Base-by-base conservation (phyloP, 2,113 vertebrate species). In the Sorex araneus region DNA sequence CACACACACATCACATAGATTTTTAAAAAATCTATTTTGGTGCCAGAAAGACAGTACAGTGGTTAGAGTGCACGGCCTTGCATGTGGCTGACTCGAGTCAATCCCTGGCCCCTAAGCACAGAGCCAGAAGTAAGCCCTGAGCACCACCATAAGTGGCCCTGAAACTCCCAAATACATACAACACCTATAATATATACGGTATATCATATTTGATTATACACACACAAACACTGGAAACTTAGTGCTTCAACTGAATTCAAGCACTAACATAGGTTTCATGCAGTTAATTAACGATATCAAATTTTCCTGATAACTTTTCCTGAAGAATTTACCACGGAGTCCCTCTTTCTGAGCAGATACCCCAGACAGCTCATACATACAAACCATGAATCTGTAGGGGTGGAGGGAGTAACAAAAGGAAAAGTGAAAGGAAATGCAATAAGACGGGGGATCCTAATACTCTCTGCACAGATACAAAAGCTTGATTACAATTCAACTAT, bases 201-300 rank as follows among this genome's bases (percentile, higher is more conserved):
- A 50, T 7, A 50, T 12, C 9, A 50, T 50, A 40, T 40, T 40
- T 40, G 40, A 40, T 40, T 3, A 40, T 40, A 40, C 40, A 40
- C 40, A 40, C 40, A 40, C 40, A 40, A 40, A 50, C 47, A 50
- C 10, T 12, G 60, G 27, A 83, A 94, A 82, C 50, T 21, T 60
- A 45, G 45, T 91, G 63, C 57, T 66, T 45, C 50, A 66, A 76
- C 15, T 47, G 32, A 50, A 85, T 54, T 64, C 19, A 40, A 73
- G 86, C 77, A 67, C 43, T 86, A 36, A 84, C 1, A 64, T 7
- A 64, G 36, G 57, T 78, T 69, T 69, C 36, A 91, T 69, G 82
- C 76, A 54, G 34, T 32, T 71, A 86, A 67, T 0, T 0, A 67
- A 25, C 43, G 45, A 88, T 36, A 2, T 54, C 60, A 87, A 81